Base-by-base conservation (phyloP, 1,140 invertebrate genomes). In the Pachypsylla venusta region DNA sequence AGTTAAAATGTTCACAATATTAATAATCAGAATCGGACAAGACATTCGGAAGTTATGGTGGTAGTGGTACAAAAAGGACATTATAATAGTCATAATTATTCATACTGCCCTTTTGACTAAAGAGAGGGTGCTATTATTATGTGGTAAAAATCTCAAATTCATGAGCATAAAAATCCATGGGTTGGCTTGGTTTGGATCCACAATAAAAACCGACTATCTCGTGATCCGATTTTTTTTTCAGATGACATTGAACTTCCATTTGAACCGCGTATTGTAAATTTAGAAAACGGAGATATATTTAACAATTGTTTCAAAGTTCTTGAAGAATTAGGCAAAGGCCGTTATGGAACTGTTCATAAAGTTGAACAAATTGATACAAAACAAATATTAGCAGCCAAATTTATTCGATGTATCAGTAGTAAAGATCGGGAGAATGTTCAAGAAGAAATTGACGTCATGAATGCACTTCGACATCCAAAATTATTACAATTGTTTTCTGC, bases 371-470 rank as follows among this genome's bases (percentile, higher is more conserved):
- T 81, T 64, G 67, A 73, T 1, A 81, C 79, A 1, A 79, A 79
- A 14, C 77, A 82, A 40, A 79, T 79, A 56, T 83, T 84, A 68
- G 94, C 94, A 0, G 93, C 91, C 14, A 98, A 98, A 71, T 86
- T 95, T 67, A 82, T 98, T 14, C 83, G 85, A 67, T 92, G 80
- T 67, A 83, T 81, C 53, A 88, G 82, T 60, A 73, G 81, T 1
- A 81, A 82, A 64, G 93, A 96, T 70, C 87, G 85, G 61, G 81
- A 87, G 62, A 86, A 87, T 64, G 92, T 94, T 2, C 76, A 81
- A 62, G 84, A 92, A 62, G 94, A 98, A 76, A 89, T 97, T 58
- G 81, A 83, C 60, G 86, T 95, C 53, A 96, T 98, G 92, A 93
- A 89, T 65, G 75, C 81, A 13, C 73, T 98, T 42, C 78, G 81